These are phyloP conservation scores for Metacarcinus magister DNA, from an alignment of 2,888 invertebrate genomes.

Conservation along the genomic window DNA sequence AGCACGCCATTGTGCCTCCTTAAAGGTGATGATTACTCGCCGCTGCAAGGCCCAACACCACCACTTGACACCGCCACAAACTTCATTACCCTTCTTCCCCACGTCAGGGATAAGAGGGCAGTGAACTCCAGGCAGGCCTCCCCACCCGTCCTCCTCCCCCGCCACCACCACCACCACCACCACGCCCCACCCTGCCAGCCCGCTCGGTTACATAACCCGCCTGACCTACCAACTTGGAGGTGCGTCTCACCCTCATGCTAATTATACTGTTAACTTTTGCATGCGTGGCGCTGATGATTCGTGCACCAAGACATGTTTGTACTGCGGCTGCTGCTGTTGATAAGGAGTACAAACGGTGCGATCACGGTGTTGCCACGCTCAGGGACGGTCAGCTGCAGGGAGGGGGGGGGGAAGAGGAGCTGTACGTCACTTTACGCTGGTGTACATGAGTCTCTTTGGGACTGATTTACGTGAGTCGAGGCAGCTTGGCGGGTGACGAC, in stretches of 20 bases:
- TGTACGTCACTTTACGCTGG: background rate
- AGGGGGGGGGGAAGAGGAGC: background rate
- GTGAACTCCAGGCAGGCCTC: slow-evolving; percentile 52
- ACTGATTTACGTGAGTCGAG: slow-evolving; percentile 5
- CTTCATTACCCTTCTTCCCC: slow-evolving; percentile 6
- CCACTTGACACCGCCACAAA: background rate
- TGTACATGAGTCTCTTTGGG: background rate
- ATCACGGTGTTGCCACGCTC: background rate
- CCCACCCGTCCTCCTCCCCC: background rate
- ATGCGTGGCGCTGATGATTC: background rate
- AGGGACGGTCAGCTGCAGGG: background rate
- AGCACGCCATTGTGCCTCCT: slow-evolving; percentile 57
- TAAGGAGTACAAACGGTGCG: background rate
- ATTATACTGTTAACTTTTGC: background rate
- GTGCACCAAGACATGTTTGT: background rate
- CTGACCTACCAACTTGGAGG: background rate
- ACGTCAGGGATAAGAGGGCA: slow-evolving; percentile 59
- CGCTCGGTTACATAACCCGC: background rate
- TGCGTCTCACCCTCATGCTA: slow-evolving; percentile 23
- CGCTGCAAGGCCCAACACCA: slow-evolving; percentile 30
- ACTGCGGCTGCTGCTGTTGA: background rate
- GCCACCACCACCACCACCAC: background rate
- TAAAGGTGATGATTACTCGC: slow-evolving; percentile 62
- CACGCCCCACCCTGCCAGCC: slow-evolving; percentile 15
- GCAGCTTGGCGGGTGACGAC: background rate